phyloP scores from a whole-genome alignment of 2,113 vertebrate genomes.

The Cacatua alba region DNA sequence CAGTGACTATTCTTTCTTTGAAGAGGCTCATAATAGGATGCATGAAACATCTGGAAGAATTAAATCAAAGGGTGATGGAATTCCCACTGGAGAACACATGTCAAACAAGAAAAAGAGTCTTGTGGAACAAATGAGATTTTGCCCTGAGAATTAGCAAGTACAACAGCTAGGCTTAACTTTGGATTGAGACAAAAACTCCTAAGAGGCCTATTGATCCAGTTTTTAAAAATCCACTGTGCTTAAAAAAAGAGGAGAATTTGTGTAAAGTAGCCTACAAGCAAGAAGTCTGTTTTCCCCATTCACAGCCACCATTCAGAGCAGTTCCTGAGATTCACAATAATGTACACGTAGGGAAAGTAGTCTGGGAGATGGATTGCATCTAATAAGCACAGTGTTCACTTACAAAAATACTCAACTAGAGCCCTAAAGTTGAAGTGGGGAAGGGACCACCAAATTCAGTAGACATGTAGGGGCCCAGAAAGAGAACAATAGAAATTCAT shows the following conservation, averaged over 20 bases:
- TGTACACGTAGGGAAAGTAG: background rate
- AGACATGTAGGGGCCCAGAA: background rate
- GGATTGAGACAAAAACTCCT: slow-evolving; percentile 57
- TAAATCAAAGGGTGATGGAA: slow-evolving; percentile 73
- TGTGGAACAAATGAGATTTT: slow-evolving; percentile 72
- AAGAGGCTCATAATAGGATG: slow-evolving; percentile 65
- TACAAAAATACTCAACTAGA: background rate
- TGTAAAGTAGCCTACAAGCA: background rate
- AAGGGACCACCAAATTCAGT: background rate
- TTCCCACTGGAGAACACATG: slow-evolving; percentile 65
- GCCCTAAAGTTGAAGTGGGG: background rate
- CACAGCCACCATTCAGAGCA: background rate
- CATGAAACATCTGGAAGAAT: slow-evolving; percentile 76
- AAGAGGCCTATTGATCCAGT: slow-evolving; percentile 27
- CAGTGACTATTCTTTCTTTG: slow-evolving; percentile 55
- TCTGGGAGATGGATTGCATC: background rate
- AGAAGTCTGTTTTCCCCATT: slow-evolving; percentile 25
- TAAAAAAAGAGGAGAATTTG: background rate
- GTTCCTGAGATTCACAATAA: background rate
- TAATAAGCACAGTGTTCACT: background rate
- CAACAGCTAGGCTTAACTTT: slow-evolving; percentile 31
- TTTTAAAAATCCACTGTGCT: background rate
- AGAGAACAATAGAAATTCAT: background rate
- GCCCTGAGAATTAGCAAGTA: slow-evolving; percentile 64
- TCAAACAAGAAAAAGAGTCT: slow-evolving; percentile 66